phyloP scores from a whole-genome alignment of 64 coral and sea anemone species.

The Orbicella faveolata region DNA sequence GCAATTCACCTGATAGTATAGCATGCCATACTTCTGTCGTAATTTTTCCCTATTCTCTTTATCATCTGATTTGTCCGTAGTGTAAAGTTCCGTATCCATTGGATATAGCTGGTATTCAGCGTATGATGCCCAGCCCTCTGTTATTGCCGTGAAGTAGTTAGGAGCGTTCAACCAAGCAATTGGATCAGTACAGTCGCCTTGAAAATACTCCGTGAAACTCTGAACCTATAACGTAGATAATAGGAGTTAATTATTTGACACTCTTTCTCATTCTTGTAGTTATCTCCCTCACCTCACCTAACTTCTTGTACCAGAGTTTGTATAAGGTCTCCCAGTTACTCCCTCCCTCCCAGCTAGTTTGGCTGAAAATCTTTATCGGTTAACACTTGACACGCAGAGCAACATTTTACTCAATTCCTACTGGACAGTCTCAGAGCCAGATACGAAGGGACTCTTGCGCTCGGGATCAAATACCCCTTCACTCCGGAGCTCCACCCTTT shows the following conservation, averaged over 20 bases:
- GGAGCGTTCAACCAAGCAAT: slow-evolving; percentile 17
- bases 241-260: neutral
- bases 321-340: too few relatives aligned
- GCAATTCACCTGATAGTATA: slow-evolving; percentile 61
- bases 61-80: neutral
- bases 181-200: slow-evolving; percentile 40
- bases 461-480: too few relatives aligned
- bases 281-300: too few relatives aligned
- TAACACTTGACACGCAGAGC: too few relatives aligned
- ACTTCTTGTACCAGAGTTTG: too few relatives aligned
- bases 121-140: slow-evolving; percentile 75
- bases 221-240: slow-evolving; percentile 38
- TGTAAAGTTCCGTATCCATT: slow-evolving; percentile 54
- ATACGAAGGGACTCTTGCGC: too few relatives aligned
- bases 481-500: too few relatives aligned
- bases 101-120: slow-evolving; percentile 38
- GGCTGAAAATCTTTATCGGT: too few relatives aligned
- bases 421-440: too few relatives aligned
- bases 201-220: slow-evolving; percentile 70
- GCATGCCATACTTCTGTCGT: slow-evolving; percentile 66
- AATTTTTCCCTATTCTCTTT: slow-evolving; percentile 2
- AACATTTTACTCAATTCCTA: too few relatives aligned
- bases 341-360: too few relatives aligned
- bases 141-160: slow-evolving; percentile 49
- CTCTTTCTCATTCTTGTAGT: too few relatives aligned